Evolutionary conservation across 2,113 vertebrate species (phyloP).

Genomic region (Apus apus): DNA sequence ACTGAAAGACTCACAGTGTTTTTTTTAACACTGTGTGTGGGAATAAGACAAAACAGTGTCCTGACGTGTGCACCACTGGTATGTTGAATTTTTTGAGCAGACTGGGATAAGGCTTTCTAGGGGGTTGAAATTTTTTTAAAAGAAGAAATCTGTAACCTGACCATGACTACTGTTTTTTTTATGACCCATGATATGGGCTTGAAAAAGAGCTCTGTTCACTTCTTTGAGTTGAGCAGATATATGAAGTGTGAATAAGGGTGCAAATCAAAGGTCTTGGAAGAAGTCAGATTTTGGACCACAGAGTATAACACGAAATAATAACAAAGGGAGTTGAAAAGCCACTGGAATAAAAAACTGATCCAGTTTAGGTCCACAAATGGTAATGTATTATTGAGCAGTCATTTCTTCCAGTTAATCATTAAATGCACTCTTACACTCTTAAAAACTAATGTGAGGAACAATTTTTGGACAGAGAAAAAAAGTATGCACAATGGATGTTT

Average conservation of each 20-base stretch:
- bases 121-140: background rate
- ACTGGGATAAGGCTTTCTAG: background rate
- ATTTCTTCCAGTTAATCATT: constrained; percentile 52
- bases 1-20: background rate
- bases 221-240: background rate
- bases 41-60: background rate
- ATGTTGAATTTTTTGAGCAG: background rate
- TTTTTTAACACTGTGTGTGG: background rate
- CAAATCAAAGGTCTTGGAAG: background rate
- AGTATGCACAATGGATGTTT: constrained; percentile 18
- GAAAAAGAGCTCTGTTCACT: background rate
- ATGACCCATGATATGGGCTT: background rate
- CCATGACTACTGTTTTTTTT: background rate
- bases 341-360: constrained; percentile 47
- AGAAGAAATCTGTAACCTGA: background rate
- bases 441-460: constrained; percentile 24
- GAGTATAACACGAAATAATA: background rate
- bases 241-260: background rate
- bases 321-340: constrained; percentile 33
- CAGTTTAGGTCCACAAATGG: constrained; percentile 9
- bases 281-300: background rate
- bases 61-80: background rate
- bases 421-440: constrained; percentile 22
- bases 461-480: constrained; percentile 28
- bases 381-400: constrained; percentile 48